Conservation (phyloP, 2,113 vertebrate species). For the Otis tarda region DNA sequence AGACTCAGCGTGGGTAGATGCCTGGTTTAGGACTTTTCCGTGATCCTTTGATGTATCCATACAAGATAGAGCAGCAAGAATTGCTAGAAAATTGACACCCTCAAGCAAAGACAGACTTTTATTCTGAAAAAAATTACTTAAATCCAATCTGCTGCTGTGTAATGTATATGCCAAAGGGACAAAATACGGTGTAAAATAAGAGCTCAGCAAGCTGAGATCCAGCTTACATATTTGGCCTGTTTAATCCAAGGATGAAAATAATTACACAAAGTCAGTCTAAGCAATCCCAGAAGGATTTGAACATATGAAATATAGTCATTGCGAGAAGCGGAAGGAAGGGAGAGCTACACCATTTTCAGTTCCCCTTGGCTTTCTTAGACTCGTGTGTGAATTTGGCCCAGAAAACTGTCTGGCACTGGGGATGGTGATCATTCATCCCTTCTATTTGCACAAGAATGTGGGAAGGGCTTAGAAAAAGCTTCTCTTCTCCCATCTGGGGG, state of each 20-base stretch:
- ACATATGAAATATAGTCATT: conserved; percentile 14
- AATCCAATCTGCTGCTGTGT: conserved; percentile 36
- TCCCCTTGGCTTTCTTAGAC: conserved; percentile 25
- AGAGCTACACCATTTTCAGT: conserved; percentile 27
- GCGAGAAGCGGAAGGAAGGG: conserved; percentile 22
- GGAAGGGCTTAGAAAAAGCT: conserved; percentile 46
- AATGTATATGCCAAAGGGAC: conserved; percentile 30
- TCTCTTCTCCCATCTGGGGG: conserved; percentile 46
- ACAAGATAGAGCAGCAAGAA: neutral
- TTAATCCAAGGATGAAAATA: conserved; percentile 61
- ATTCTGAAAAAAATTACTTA: conserved; percentile 31
- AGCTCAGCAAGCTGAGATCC: conserved; percentile 36
- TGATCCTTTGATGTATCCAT: neutral
- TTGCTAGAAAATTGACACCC: neutral
- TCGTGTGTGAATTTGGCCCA: conserved; percentile 52
- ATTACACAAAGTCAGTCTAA: conserved; percentile 48
- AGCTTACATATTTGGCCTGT: conserved; percentile 52
- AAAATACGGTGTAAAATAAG: conserved; percentile 48
- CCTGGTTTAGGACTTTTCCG: neutral
- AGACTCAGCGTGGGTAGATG: neutral
- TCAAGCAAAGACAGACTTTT: conserved; percentile 16
- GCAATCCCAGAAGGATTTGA: conserved; percentile 46
- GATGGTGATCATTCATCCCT: conserved; percentile 54
- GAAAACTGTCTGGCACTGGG: conserved; percentile 42
- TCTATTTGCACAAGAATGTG: conserved; percentile 62